Base-by-base conservation (phyloP, 2,888 invertebrate genomes). In the Lithophane leautieri region DNA sequence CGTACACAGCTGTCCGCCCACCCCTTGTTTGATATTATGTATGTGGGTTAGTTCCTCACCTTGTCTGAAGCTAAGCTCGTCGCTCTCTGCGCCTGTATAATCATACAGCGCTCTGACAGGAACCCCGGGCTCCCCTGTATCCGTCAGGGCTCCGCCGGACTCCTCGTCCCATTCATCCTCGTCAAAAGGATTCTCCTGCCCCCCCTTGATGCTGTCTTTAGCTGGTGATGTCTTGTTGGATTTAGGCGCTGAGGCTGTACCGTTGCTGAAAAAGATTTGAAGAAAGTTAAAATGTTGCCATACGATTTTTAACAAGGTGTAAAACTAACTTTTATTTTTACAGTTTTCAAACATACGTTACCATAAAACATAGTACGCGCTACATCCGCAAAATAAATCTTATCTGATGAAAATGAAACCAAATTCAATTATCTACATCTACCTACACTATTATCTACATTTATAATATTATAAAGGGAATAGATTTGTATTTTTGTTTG, bases 51-150 rank as follows among this genome's bases (percentile, higher is more conserved):
- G 34, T 34, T 34, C 34, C 34, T 28, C 7, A 99, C 99, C 99
- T 97, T 98, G 98, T 95, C 99, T 98, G 95, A 99, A 99, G 95
- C 98, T 98, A 73, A 99, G 97, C 95, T 99, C 99, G 95, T 99
- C 99, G 89, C 98, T 98, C 97, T 99, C 99, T 2, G 99, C 99
- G 84, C 99, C 99, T 86, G 98, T 98, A 92, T 99, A 99, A 96
- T 99, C 99, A 94, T 99, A 99, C 54, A 99, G 97, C 62, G 99
- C 99, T 90, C 98, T 97, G 68, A 99, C 99, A 54, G 99, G 98
- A 90, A 99, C 98, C 63, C 99, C 99, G 22, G 99, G 99, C 95
- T 99, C 99, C 61, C 99, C 99, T 82, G 98, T 98, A 95, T 99
- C 99, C 28, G 98, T 98, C 84, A 99, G 97, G 47, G 98, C 98